phyloP scores from a whole-genome alignment of 2,888 invertebrate genomes.

The Buathra laborator region DNA sequence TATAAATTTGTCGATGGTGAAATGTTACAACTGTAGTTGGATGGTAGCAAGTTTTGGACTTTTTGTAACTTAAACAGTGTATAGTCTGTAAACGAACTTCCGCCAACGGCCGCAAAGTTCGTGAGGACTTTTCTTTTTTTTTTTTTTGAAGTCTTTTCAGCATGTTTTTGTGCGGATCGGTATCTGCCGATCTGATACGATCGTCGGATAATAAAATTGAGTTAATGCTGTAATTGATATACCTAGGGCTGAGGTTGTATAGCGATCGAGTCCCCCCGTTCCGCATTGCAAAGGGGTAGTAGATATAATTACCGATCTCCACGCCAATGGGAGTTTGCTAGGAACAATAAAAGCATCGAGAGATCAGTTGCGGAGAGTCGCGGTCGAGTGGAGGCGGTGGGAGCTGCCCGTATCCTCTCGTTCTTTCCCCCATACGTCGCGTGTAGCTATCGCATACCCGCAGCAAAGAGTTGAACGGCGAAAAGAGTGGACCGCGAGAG shows the following conservation, averaged over 20 bases:
- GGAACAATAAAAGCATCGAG: conserved; percentile 81
- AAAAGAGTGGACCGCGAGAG: conserved; percentile 73
- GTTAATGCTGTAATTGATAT: conserved; percentile 11
- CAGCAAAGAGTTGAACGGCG: conserved; percentile 74
- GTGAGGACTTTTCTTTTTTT: neutral
- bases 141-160: neutral
- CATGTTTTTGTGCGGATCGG: neutral
- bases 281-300: neutral
- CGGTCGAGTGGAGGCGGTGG: conserved; percentile 82
- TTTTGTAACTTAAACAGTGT: neutral
- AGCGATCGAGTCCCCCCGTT: neutral
- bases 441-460: conserved; percentile 56
- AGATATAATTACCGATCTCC: conserved; percentile 63
- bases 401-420: conserved; percentile 75
- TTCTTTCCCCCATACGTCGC: conserved; percentile 16
- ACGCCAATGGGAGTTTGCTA: conserved; percentile 81
- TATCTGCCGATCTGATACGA: conserved; percentile 29
- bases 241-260: neutral
- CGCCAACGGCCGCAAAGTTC: neutral
- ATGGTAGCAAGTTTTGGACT: neutral
- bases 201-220: neutral
- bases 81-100: neutral
- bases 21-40: neutral
- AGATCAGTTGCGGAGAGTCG: conserved; percentile 74
- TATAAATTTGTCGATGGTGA: neutral